Evolutionary conservation across 2,888 invertebrate genomes (phyloP), one percentile per base, ranked within the genome.

Genomic region (Ectropis crepuscularia): DNA sequence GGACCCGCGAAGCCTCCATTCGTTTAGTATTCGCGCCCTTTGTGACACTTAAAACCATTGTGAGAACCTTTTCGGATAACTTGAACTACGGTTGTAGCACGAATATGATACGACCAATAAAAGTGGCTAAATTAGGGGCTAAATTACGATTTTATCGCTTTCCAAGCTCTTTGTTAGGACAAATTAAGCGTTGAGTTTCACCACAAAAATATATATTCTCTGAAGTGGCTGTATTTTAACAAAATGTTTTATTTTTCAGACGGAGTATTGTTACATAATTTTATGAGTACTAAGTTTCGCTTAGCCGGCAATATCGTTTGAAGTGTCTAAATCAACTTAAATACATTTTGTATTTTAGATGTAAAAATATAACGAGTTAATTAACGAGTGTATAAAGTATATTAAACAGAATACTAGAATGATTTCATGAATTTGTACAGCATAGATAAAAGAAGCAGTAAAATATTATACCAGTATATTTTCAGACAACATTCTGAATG

Each of bases 1-100:
- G 79, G 66, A 73, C 68, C 70, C 66, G 73, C 74, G 77, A 82
- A 87, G 83, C 85, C 87, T 88, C 86, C 84, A 83, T 83, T 88
- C 88, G 89, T 85, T 90, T 87, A 87, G 85, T 84, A 86, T 90
- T 90, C 89, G 89, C 90, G 87, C 90, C 90, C 90, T 90, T 88
- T 90, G 90, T 90, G 89, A 90, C 88, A 92, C 90, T 90, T 81
- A 83, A 90, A 88, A 88, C 89, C 86, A 86, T 90, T 89, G 89
- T 88, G 85, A 82, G 81, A 85, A 85, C 84, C 83, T 80, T 81
- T 81, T 77, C 68, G 74, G 66, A 77, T 74, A 80, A 81, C 72
- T 81, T 76, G 67, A 76, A 79, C 80, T 77, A 76, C 71, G 72
- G 68, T 72, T 75, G 78, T 80, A 73, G 77, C 68, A 73, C 64